These are phyloP conservation scores for Hypomesus transpacificus DNA, from an alignment of 2,113 vertebrate genomes.

Conservation along the genomic window DNA sequence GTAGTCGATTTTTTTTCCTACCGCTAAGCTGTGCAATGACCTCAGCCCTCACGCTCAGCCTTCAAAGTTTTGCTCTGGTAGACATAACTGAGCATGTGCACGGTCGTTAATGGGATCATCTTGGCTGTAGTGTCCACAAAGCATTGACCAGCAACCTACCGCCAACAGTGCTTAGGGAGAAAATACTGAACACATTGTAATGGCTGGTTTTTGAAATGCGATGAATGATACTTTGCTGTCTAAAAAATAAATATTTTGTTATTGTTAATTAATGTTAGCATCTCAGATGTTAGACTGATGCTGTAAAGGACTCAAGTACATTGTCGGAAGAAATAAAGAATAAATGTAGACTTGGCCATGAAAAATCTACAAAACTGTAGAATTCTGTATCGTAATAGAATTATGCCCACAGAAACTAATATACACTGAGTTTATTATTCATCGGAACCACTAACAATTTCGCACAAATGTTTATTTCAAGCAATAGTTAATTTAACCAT, in stretches of 20 bases:
- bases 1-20: slow-evolving; percentile 79
- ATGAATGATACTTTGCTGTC: not conserved
- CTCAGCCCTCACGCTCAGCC: slow-evolving; percentile 93
- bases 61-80: slow-evolving; percentile 88
- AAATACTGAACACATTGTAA: not conserved
- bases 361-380: too few relatives aligned
- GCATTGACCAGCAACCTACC: slow-evolving; percentile 43
- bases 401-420: too few relatives aligned
- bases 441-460: too few relatives aligned
- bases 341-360: too few relatives aligned
- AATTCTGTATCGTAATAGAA: too few relatives aligned
- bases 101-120: slow-evolving; percentile 64
- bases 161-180: not conserved
- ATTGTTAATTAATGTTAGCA: too few relatives aligned
- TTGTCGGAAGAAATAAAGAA: too few relatives aligned
- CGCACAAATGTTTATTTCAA: too few relatives aligned
- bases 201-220: slow-evolving; percentile 2
- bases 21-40: slow-evolving; percentile 86
- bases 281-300: too few relatives aligned
- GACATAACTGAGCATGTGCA: slow-evolving; percentile 95
- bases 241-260: not conserved
- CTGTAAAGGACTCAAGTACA: too few relatives aligned
- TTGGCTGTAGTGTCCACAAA: slow-evolving; percentile 70
- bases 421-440: too few relatives aligned
- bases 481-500: too few relatives aligned